A percentile compares a stretch with the other conserved stretches of the same genome.
These are phyloP conservation scores for Tapera naevia DNA, from an alignment of 2,797 vertebrate species.

Conservation along the genomic window DNA sequence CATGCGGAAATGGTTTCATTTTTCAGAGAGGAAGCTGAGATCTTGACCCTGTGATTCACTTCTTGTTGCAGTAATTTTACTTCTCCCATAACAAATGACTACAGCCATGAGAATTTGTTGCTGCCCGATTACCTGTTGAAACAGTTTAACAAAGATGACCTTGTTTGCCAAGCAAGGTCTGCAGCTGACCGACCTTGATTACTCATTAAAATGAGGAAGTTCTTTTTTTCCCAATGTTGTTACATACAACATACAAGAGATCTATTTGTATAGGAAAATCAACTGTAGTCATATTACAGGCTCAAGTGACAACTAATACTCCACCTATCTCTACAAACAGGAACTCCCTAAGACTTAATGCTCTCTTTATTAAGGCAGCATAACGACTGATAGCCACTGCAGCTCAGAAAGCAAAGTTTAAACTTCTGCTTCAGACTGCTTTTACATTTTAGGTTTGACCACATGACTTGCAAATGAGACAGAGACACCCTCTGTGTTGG, in stretches of 20 bases:
- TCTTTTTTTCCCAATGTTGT: neutral
- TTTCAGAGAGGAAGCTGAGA: neutral
- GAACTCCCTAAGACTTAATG: neutral
- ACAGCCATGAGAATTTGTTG: neutral
- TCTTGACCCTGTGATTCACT: constrained; percentile 11
- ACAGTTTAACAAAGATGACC: neutral
- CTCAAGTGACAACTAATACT: neutral
- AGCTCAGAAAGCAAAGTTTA: neutral
- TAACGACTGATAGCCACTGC: neutral
- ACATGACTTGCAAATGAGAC: neutral
- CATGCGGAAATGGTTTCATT: neutral
- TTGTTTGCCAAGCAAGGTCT: neutral
- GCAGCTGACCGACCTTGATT: neutral
- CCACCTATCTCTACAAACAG: neutral
- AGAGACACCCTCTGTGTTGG: neutral
- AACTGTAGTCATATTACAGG: neutral
- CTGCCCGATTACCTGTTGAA: neutral
- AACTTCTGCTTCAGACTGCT: neutral
- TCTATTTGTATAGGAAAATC: neutral
- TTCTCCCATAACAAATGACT: neutral
- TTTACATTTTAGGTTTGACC: neutral
- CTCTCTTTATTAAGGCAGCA: too few species aligned
- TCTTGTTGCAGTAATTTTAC: constrained; percentile 1
- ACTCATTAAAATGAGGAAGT: neutral
- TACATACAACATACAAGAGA: neutral